Percentiles rank a stretch among this genome's conserved stretches.
These are phyloP conservation scores for Vandiemenella viatica DNA, from an alignment of 2,888 invertebrate genomes.

Conservation along the genomic window DNA sequence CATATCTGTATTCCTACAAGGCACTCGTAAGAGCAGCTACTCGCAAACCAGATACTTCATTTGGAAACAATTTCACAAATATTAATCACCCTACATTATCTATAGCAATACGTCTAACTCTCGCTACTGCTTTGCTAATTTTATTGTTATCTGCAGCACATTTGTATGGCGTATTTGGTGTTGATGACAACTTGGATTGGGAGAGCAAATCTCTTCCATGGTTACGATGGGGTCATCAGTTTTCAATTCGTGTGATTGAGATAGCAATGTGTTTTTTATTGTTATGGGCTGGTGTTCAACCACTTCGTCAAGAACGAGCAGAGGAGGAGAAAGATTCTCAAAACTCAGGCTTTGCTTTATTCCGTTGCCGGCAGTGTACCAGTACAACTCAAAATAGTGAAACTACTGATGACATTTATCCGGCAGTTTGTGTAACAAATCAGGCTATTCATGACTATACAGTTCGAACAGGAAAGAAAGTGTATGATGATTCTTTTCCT, in stretches of 20 bases:
- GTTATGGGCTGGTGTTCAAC: slow-evolving; percentile 72
- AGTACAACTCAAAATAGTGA: slow-evolving; percentile 21
- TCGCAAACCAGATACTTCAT: slow-evolving; percentile 25
- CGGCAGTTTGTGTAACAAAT: slow-evolving; percentile 72
- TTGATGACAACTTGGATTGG: slow-evolving; percentile 31
- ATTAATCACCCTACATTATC: slow-evolving; percentile 36
- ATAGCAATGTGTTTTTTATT: slow-evolving; percentile 73
- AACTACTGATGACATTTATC: slow-evolving; percentile 64
- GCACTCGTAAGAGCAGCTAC: slow-evolving; percentile 57
- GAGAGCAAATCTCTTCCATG: slow-evolving; percentile 40
- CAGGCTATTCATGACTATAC: slow-evolving; percentile 71
- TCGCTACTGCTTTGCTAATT: slow-evolving; percentile 73
- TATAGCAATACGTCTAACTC: slow-evolving; percentile 77
- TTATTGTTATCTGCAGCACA: slow-evolving; percentile 69
- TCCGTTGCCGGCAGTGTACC: slow-evolving; percentile 40
- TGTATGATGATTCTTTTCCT: slow-evolving; percentile 52
- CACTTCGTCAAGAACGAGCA: slow-evolving; percentile 32
- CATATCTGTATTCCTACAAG: slow-evolving; percentile 72
- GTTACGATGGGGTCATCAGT: slow-evolving; percentile 86
- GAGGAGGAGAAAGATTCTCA: slow-evolving; percentile 49
- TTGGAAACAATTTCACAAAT: slow-evolving; percentile 30
- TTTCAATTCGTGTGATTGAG: slow-evolving; percentile 70
- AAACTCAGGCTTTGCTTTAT: slow-evolving; percentile 49
- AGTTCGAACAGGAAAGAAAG: slow-evolving; percentile 57
- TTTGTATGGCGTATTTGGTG: slow-evolving; percentile 61